phyloP scores from a whole-genome alignment of 2,797 vertebrate genomes.

The Pampus argenteus region DNA sequence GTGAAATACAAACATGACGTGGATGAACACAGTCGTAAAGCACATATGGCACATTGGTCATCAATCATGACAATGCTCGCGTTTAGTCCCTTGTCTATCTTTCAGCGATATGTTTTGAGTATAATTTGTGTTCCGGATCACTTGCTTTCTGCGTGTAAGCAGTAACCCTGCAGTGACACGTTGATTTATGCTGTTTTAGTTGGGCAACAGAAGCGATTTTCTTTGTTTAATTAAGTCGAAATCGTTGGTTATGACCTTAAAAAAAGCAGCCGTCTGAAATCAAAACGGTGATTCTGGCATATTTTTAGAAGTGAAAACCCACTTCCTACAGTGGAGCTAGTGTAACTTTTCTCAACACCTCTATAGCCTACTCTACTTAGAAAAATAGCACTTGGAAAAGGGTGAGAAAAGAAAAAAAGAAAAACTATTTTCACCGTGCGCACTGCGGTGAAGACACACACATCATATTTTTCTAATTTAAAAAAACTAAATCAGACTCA shows the following conservation, averaged over 20 bases:
- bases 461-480: constrained; percentile 32
- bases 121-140: constrained; percentile 3
- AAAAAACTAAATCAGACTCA: constrained; percentile 34
- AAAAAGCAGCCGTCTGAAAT: constrained; percentile 11
- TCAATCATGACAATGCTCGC: neutral
- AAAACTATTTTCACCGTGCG: neutral
- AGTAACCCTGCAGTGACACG: neutral
- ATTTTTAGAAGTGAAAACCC: constrained; percentile 2
- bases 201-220: neutral
- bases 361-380: neutral
- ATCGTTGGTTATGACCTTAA: neutral
- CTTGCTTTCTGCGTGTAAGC: constrained; percentile 1
- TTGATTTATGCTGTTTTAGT: constrained; percentile 16
- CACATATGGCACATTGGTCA: constrained; percentile 3
- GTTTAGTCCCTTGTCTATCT: neutral
- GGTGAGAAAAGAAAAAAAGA: neutral
- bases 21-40: neutral
- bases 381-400: constrained; percentile 1
- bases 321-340: constrained; percentile 1
- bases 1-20: constrained; percentile 1
- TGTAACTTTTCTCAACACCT: constrained; percentile 35
- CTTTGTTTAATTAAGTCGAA: neutral
- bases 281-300: neutral
- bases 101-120: constrained; percentile 11
- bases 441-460: neutral